Percentiles rank a stretch among this genome's conserved stretches.
These are phyloP conservation scores for Marisa cornuarietis DNA, from an alignment of 1,140 invertebrate genomes.

Conservation along the genomic window DNA sequence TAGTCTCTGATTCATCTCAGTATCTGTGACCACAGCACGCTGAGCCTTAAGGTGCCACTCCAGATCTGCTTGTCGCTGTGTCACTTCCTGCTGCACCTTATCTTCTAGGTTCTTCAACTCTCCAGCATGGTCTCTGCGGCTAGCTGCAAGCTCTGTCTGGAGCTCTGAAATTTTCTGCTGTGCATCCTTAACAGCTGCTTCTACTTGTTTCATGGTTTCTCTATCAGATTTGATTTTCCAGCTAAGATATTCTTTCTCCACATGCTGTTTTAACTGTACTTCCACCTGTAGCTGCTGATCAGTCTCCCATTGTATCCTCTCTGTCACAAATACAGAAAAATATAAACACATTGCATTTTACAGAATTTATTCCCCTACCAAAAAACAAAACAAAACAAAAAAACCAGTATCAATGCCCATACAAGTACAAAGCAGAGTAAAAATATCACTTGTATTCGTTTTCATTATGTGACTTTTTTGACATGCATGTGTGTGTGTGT, in stretches of 20 bases:
- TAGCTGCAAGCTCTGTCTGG: slow-evolving; percentile 20
- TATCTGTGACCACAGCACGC: not conserved
- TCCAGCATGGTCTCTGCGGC: slow-evolving; percentile 21
- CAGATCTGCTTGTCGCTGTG: not conserved
- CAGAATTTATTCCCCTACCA: too few species aligned
- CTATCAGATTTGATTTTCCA: slow-evolving; percentile 9
- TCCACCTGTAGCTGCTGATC: slow-evolving; percentile 39
- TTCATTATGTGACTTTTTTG: too few species aligned
- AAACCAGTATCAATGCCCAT: too few species aligned
- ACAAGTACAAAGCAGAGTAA: too few species aligned
- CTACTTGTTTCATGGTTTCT: slow-evolving; percentile 8
- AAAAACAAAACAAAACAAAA: too few species aligned
- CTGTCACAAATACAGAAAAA: slow-evolving; percentile 2
- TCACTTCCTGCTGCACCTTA: slow-evolving; percentile 9
- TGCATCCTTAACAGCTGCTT: slow-evolving; percentile 28
- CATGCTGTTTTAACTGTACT: slow-evolving; percentile 19
- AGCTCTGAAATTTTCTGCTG: slow-evolving; percentile 19
- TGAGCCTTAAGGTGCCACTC: not conserved
- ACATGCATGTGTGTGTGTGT: too few species aligned
- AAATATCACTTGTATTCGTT: too few species aligned
- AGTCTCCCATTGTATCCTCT: slow-evolving; percentile 40
- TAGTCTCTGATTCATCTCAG: not conserved
- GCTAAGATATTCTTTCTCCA: slow-evolving; percentile 19
- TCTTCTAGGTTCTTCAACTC: slow-evolving; percentile 23
- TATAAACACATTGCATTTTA: too few species aligned